Evolutionary conservation across 2,797 vertebrate genomes (phyloP), one percentile per base, ranked within the genome.

Genomic region (Iguana delicatissima): DNA sequence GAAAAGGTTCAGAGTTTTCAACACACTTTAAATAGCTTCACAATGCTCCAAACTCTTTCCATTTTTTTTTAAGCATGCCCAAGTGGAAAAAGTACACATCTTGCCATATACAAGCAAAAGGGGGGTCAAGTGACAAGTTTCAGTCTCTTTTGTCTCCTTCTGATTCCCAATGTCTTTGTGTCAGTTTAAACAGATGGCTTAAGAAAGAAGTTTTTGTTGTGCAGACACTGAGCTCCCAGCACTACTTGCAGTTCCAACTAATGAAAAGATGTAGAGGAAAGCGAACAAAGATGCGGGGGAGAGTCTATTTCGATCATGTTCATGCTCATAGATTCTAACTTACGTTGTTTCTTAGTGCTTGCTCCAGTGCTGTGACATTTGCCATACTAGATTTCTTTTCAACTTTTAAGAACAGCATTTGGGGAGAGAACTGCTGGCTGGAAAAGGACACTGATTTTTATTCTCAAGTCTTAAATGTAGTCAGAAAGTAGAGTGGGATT

Each of bases 81-180:
- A 80, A 85, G 89, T 89, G 79, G 85, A 89, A 35, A 91, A 90
- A 94, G 90, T 92, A 87, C 85, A 79, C 82, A 77, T 87, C 86
- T 92, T 74, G 84, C 90, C 93, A 94, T 93, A 93, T 87, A 69
- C 88, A 50, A 95, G 92, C 85, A 92, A 94, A 81, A 86, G 90
- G 90, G 89, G 91, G 82, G 91, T 95, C 94, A 94, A 95, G 93
- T 91, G 94, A 67, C 86, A 91, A 92, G 84, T 93, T 92, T 88
- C 92, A 92, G 29, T 94, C 90, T 93, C 76, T 94, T 92, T 92
- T 92, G 76, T 94, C 91, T 94, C 62, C 18, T 0, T 89, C 88
- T 88, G 90, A 91, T 91, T 92, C 85, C 64, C 85, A 84, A 84
- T 52, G 72, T 64, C 89, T 88, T 90, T 92, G 77, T 94, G 59